Base-by-base conservation (phyloP, 2,888 invertebrate genomes). In the Drosophila dives region DNA sequence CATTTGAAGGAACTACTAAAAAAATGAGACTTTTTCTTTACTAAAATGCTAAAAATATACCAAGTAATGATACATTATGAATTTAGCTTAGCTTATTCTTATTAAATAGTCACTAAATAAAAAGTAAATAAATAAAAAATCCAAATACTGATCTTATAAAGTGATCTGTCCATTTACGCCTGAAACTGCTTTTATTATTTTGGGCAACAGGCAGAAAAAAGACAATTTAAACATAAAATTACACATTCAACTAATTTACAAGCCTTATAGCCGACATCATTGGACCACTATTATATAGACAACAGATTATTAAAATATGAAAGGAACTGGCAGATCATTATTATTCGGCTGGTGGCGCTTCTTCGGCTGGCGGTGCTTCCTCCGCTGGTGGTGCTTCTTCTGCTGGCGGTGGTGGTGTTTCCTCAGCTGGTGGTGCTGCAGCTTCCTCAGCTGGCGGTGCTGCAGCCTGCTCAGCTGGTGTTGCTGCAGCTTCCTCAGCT, bases 161-260 rank as follows among this genome's bases (percentile, higher is more conserved):
- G 1, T 29, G 29, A 29, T 6, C 29, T 29, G 29, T 29, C 29
- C 29, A 1, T 29, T 6, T 6, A 29, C 2, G 3, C 5, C n/a
- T n/a, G 11, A 17, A 48, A 23, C 12, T n/a, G n/a, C 7, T 12
- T 50, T 6, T n/a, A 38, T 36, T 33, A 8, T 38, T 11, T 12
- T 3, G 48, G n/a, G 11, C 2, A 0, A 36, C 36, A 53, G n/a
- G 38, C 32, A 23, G n/a, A 45, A 7, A 20, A 6, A 1, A 36
- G 51, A 61, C 29, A 11, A 33, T 60, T 72, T 29, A 11, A 64
- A 59, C 48, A 51, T 60, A 17, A 26, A 71, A 64, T 59, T 75
- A 66, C 75, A 79, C 80, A 32, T 40, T 53, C 20, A 71, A 75
- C 71, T 61, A 71, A 71, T 65, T 77, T 75, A 58, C 59, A 74